Evolutionary conservation across 2,888 invertebrate species (phyloP).

Genomic region (Thysanoteuthis rhombus): DNA sequence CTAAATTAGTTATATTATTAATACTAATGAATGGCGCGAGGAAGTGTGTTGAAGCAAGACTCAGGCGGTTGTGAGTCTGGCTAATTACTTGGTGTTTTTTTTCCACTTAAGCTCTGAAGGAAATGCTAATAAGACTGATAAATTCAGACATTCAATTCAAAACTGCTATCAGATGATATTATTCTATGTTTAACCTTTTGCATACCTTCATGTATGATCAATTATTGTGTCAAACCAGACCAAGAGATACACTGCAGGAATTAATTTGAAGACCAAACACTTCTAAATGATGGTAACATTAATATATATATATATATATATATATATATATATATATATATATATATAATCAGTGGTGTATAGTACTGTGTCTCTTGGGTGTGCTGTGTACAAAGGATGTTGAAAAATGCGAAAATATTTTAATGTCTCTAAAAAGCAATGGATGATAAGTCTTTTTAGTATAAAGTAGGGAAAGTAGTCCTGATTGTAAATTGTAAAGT

Average conservation of each 20-base stretch:
- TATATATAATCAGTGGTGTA: not conserved
- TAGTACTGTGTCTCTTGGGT: too few relatives aligned
- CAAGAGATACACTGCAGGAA: not conserved
- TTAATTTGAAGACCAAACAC: not conserved
- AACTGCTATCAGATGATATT: not conserved
- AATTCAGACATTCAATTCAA: not conserved
- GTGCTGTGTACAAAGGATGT: too few relatives aligned
- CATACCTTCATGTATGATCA: not conserved
- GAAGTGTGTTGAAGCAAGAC: not conserved
- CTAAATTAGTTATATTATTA: not conserved
- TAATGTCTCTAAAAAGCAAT: too few relatives aligned
- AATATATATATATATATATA: slow-evolving; percentile 27
- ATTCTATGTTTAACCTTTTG: not conserved
- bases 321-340: slow-evolving; percentile 14
- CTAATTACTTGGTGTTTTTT: not conserved
- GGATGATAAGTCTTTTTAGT: too few relatives aligned
- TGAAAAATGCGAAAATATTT: too few relatives aligned
- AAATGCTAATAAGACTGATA: not conserved
- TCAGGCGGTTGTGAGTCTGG: not conserved
- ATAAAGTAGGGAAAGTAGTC: too few relatives aligned
- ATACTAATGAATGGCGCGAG: not conserved
- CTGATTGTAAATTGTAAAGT: too few relatives aligned
- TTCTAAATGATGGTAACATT: not conserved
- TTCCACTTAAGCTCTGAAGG: not conserved
- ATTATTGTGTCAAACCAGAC: not conserved